Evolutionary conservation across 2,888 invertebrate genomes (phyloP).

Genomic region (Pilophorus perplexus): DNA sequence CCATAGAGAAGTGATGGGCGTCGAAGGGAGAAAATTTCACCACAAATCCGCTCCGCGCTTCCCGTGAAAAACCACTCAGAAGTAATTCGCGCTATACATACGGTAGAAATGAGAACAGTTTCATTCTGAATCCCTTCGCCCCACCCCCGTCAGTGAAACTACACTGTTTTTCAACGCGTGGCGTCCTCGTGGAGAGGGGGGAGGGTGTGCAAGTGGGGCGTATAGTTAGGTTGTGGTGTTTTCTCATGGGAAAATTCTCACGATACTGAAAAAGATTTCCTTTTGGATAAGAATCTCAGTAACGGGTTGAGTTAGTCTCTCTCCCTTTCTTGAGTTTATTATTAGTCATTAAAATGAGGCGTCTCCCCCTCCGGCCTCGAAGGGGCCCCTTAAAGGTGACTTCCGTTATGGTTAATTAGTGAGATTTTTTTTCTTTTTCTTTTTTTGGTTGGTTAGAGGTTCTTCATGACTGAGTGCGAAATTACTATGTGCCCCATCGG

Average conservation of each 20-base stretch:
- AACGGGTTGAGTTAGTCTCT: background rate
- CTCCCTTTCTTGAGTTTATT: background rate
- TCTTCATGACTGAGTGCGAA: no score
- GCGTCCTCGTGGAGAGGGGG: background rate
- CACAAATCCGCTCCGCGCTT: no score
- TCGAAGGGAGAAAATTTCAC: no score
- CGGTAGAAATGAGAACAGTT: background rate
- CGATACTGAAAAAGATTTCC: slow-evolving; percentile 23
- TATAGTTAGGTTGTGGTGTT: slow-evolving; percentile 6
- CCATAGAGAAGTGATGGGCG: no score
- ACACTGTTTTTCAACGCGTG: background rate
- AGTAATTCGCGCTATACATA: background rate
- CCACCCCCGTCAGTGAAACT: background rate
- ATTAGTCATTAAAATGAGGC: background rate
- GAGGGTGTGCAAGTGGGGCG: background rate
- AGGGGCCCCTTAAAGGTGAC: background rate
- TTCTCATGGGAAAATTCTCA: slow-evolving; percentile 29
- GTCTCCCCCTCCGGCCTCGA: background rate
- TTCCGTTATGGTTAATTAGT: slow-evolving; percentile 33
- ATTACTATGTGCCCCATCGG: no score
- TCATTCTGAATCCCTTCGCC: background rate
- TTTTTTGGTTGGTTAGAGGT: no score
- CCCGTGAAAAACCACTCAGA: no score
- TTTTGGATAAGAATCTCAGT: slow-evolving; percentile 4
- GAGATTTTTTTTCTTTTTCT: background rate